Percentiles rank a stretch among this genome's conserved stretches.
Conservation (phyloP, 2,797 vertebrate genomes). For the Notolabrus celidotus region DNA sequence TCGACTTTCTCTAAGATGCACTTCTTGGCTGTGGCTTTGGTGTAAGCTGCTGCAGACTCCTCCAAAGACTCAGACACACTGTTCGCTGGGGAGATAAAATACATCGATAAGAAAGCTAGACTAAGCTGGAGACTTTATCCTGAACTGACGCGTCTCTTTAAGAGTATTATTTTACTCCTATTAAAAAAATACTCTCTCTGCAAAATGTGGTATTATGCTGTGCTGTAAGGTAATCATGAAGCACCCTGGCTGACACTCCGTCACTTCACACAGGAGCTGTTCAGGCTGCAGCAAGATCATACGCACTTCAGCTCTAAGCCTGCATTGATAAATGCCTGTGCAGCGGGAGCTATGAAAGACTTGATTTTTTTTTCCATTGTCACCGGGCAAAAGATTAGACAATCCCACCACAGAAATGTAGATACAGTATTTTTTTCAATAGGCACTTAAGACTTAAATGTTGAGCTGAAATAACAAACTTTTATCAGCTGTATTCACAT, state of each 20-base stretch:
- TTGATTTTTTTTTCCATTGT: not conserved
- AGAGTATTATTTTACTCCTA: not conserved
- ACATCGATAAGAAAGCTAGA: conserved; percentile 12
- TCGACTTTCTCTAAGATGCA: conserved; percentile 98
- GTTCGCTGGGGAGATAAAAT: conserved; percentile 80
- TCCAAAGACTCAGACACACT: conserved; percentile 96
- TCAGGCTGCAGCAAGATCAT: conserved; percentile 6
- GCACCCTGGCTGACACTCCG: not conserved
- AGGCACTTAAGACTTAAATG: too few relatives aligned
- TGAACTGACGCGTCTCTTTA: not conserved
- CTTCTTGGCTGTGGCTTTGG: conserved; percentile 97
- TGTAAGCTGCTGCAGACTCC: conserved; percentile 98
- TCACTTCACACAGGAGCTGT: conserved; percentile 3
- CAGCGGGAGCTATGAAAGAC: not conserved
- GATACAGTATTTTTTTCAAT: not conserved
- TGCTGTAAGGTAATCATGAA: not conserved
- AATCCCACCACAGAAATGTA: not conserved
- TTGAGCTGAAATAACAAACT: not conserved
- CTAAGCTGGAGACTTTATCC: not conserved
- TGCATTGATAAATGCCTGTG: conserved; percentile 3
- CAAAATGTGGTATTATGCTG: not conserved
- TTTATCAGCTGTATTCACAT: not conserved
- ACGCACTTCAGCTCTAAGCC: conserved; percentile 8
- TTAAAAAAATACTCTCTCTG: conserved; percentile 3
- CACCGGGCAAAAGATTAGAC: not conserved